A percentile compares a stretch with the other conserved stretches of the same genome.
Conservation (phyloP, 2,888 invertebrate genomes). For the Eudasyphora cyanicolor region DNA sequence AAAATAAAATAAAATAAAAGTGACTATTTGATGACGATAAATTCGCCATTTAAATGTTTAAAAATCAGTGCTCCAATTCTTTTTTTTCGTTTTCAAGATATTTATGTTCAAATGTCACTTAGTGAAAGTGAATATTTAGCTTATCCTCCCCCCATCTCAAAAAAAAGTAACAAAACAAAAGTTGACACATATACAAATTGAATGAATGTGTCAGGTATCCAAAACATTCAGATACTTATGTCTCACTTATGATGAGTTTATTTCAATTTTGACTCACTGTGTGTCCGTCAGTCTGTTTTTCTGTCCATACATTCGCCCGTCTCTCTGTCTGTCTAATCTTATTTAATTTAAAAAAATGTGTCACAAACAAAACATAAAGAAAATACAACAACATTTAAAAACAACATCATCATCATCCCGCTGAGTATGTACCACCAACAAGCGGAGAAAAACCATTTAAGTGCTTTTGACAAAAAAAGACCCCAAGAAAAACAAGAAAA, state of each 20-base stretch:
- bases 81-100: too few species aligned
- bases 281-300: neutral
- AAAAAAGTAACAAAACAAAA: neutral
- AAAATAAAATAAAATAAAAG: too few species aligned
- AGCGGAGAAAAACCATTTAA: conserved; percentile 30
- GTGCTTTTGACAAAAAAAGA: neutral
- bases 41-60: too few species aligned
- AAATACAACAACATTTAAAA: neutral
- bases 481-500: neutral
- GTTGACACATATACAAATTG: conserved; percentile 13
- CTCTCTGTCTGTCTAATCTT: conserved; percentile 23
- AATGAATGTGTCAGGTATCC: conserved; percentile 6
- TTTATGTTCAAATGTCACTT: too few species aligned
- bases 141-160: neutral
- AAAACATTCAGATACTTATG: neutral
- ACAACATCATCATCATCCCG: conserved; percentile 19
- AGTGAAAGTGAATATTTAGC: neutral
- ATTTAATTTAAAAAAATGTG: conserved; percentile 35
- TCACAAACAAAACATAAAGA: conserved; percentile 20
- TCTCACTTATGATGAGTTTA: neutral
- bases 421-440: too few species aligned
- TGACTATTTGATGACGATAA: too few species aligned
- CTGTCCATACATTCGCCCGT: neutral
- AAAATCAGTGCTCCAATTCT: too few species aligned
- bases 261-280: neutral